Percentiles rank a stretch among this genome's conserved stretches.
Conservation (phyloP, 2,888 invertebrate genomes). For the Andrena camellia region DNA sequence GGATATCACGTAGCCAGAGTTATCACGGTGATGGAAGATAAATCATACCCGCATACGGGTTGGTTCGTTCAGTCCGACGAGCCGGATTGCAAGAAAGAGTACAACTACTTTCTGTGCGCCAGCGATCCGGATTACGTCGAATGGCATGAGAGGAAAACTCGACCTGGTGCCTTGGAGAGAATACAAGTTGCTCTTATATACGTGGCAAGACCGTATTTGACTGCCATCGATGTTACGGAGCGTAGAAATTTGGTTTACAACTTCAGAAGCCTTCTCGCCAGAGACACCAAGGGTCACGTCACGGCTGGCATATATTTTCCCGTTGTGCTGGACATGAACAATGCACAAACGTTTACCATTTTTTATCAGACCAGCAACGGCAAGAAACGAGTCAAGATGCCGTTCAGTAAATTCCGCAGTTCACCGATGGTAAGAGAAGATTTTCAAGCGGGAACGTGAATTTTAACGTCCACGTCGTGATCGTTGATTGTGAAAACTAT, state of each 20-base stretch:
- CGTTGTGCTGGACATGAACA: conserved; percentile 86
- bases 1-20: conserved; percentile 96
- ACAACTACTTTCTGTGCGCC: conserved; percentile 91
- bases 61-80: conserved; percentile 95
- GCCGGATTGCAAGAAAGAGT: conserved; percentile 91
- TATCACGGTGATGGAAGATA: conserved; percentile 94
- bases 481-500: not conserved
- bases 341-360: conserved; percentile 88
- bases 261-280: conserved; percentile 92
- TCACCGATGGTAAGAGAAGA: conserved; percentile 86
- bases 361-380: conserved; percentile 91
- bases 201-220: conserved; percentile 91
- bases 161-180: conserved; percentile 87
- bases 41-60: conserved; percentile 94
- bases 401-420: conserved; percentile 89
- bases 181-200: conserved; percentile 92
- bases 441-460: too few relatives aligned
- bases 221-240: conserved; percentile 94
- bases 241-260: conserved; percentile 95
- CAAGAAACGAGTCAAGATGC: conserved; percentile 90
- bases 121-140: conserved; percentile 92
- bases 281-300: conserved; percentile 94
- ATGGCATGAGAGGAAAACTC: conserved; percentile 93
- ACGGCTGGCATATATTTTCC: conserved; percentile 95
- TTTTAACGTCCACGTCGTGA: too few relatives aligned